Percentiles rank a stretch among this genome's conserved stretches.
Conservation (phyloP, 2,113 vertebrate genomes). For the Mesoclemmys tuberculata region DNA sequence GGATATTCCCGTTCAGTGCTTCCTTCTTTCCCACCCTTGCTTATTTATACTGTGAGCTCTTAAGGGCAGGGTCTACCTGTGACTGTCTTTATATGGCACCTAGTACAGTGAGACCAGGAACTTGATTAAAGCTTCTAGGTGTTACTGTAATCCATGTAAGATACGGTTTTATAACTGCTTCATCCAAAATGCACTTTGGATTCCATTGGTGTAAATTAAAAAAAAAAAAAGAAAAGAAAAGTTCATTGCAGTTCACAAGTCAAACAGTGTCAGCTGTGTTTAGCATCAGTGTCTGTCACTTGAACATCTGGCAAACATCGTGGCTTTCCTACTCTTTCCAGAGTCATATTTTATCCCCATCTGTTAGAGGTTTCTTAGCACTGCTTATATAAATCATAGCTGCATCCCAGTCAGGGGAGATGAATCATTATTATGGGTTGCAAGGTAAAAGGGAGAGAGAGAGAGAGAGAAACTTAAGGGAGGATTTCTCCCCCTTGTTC, state of each 20-base stretch:
- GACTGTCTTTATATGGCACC: background rate
- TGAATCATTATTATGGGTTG: conserved; percentile 35
- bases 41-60: background rate
- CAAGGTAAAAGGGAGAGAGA: conserved; percentile 25
- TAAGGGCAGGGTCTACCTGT: background rate
- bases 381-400: conserved; percentile 34
- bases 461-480: background rate
- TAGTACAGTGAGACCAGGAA: background rate
- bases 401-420: background rate
- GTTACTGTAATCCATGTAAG: background rate
- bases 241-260: conserved; percentile 12
- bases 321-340: conserved; percentile 20
- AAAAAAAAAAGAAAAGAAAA: background rate
- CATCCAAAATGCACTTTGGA: conserved; percentile 24
- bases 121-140: background rate
- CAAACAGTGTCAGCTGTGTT: conserved; percentile 46
- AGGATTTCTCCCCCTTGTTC: background rate
- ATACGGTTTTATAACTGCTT: background rate
- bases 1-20: background rate
- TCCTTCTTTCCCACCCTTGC: background rate
- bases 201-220: conserved; percentile 8
- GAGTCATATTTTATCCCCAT: conserved; percentile 59
- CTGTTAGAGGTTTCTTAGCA: conserved; percentile 45
- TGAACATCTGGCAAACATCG: conserved; percentile 65
- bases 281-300: conserved; percentile 25